A percentile compares a stretch with the other conserved stretches of the same genome.
Evolutionary conservation across 2,113 vertebrate species (phyloP).

Genomic region (Tetrao urogallus): DNA sequence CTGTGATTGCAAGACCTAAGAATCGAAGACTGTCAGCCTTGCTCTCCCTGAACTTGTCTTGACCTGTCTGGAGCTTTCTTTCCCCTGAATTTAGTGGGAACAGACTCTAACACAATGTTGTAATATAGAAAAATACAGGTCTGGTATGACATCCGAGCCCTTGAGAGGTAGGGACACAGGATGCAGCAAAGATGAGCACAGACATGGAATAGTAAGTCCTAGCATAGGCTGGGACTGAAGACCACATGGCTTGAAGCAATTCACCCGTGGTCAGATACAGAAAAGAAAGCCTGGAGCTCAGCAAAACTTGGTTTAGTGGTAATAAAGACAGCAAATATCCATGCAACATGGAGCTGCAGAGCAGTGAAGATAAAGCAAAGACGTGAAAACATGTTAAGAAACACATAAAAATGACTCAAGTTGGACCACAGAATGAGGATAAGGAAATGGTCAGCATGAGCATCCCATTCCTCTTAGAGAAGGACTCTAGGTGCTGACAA

Average conservation of each 20-base stretch:
- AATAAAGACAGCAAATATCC: neutral
- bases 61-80: neutral
- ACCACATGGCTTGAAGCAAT: neutral
- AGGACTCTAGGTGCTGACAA: neutral
- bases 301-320: neutral
- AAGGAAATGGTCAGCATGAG: neutral
- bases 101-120: neutral
- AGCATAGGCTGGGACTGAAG: neutral
- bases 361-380: neutral
- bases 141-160: neutral
- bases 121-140: neutral
- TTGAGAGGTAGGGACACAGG: neutral
- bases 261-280: neutral
- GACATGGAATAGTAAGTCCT: rapidly evolving
- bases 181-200: neutral
- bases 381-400: neutral
- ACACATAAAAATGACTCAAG: neutral
- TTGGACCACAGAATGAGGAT: neutral
- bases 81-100: neutral
- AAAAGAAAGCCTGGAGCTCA: neutral
- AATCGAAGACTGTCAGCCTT: rapidly evolving
- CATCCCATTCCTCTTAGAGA: neutral
- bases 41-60: neutral
- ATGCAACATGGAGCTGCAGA: neutral
- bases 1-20: neutral